Evolutionary conservation across 2,113 vertebrate species (phyloP).

Genomic region (Nothobranchius kuhntae): DNA sequence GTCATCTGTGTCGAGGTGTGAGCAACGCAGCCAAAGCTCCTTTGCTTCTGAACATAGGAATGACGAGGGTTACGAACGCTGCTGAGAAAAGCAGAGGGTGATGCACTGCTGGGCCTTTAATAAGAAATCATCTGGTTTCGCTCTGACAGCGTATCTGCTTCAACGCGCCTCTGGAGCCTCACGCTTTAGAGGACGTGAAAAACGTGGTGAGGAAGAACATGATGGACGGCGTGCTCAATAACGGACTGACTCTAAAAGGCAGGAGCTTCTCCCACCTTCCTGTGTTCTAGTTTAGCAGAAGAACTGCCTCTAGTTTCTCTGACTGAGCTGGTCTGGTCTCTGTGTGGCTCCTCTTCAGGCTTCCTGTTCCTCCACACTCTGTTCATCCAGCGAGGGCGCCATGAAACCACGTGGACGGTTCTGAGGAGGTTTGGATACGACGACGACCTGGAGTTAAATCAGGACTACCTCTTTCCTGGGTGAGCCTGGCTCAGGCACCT

Average conservation of each 20-base stretch:
- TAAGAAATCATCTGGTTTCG: neutral
- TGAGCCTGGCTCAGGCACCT: slow-evolving; percentile 67
- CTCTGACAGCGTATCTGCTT: slow-evolving; percentile 90
- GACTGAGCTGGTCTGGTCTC: neutral
- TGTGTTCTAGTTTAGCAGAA: neutral
- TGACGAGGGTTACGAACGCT: no score
- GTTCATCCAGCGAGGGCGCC: slow-evolving; percentile 96
- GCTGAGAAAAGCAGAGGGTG: no score
- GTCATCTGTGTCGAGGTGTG: no score
- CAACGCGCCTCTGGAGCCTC: slow-evolving; percentile 91
- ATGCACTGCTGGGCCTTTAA: no score
- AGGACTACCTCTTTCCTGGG: slow-evolving; percentile 94
- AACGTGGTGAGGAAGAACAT: slow-evolving; percentile 95
- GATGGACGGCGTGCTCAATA: slow-evolving; percentile 88
- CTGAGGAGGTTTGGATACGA: slow-evolving; percentile 95
- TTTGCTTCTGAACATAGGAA: no score
- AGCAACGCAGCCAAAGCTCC: no score
- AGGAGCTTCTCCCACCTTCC: neutral
- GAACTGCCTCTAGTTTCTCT: neutral
- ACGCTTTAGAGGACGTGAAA: slow-evolving; percentile 96
- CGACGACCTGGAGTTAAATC: slow-evolving; percentile 92
- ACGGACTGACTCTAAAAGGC: slow-evolving; percentile 95
- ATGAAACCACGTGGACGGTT: slow-evolving; percentile 97
- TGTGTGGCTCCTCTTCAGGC: slow-evolving; percentile 73
- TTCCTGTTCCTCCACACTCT: slow-evolving; percentile 98